Evolutionary conservation across 2,888 invertebrate genomes (phyloP), one percentile per base, ranked within the genome.

Genomic region (Drosophila barbarae): DNA sequence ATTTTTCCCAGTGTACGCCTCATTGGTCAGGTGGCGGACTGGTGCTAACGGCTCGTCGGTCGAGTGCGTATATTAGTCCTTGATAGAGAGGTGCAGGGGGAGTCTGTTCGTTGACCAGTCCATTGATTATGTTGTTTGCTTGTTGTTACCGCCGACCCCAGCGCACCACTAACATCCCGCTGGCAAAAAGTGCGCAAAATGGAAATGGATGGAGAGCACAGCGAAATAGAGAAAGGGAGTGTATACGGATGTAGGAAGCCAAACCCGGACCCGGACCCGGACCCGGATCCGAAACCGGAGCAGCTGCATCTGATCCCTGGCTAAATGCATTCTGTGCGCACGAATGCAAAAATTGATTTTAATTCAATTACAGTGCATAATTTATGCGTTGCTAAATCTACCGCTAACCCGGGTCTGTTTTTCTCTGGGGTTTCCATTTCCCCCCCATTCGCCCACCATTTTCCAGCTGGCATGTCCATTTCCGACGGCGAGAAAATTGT

Each of bases 331-430:
- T 60, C 53, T 18, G 42, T 61, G 73, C 59, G 61, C 59, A 72
- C 57, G 67, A 73, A 63, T 58, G 59, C 69, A 50, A 67, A 77
- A 82, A 83, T 79, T 77, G 84, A 60, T 78, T 78, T 76, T 81
- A 78, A 78, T 78, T 78, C 78, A 81, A 78, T 78, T 78, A 69
- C 71, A 68, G 76, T 75, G 65, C 69, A 69, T 78, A 84, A 78
- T 78, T 78, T 84, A 78, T 78, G 78, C 78, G 76, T 81, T 78
- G 73, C 82, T 64, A 66, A 66, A 36, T 35, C 67, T 9, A 53
- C 39, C 68, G 42, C 60, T 7, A 23, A 23, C 15, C 39, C 30
- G 30, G 21, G 49, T 34, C 12, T 12, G 30, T 30, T 15, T 15
- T 21, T 21, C 47, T 26, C 26, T n/a, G 51, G 34, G 21, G 23